These are phyloP conservation scores for Crotalus tigris DNA, from an alignment of 2,113 vertebrate genomes.

Conservation along the genomic window DNA sequence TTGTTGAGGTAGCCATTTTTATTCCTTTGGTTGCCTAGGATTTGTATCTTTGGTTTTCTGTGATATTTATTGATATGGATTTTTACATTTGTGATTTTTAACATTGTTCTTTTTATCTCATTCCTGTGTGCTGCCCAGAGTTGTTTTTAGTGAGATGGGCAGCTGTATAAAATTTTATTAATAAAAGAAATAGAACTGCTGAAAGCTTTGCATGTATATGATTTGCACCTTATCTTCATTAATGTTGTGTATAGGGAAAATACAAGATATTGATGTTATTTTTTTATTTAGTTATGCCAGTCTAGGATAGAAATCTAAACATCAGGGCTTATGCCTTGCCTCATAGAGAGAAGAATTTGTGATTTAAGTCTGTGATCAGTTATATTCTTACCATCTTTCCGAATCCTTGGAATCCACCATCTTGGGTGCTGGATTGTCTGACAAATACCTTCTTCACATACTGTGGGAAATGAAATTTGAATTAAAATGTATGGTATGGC, in stretches of 20 bases:
- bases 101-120: neutral
- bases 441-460: neutral
- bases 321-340: neutral
- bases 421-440: neutral
- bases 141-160: neutral
- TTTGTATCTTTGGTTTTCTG: neutral
- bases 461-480: slow-evolving; percentile 33
- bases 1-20: neutral
- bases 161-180: neutral
- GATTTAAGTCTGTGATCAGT: neutral
- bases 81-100: neutral
- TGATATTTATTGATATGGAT: neutral
- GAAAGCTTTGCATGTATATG: neutral
- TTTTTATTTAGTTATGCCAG: neutral
- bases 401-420: slow-evolving; percentile 56
- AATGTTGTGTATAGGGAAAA: neutral
- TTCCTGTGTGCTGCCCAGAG: neutral
- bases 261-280: neutral
- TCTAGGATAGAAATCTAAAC: neutral
- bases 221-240: neutral
- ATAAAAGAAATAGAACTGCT: neutral
- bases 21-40: neutral
- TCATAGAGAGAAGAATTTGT: neutral
- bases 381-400: slow-evolving; percentile 60
- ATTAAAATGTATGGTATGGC: slow-evolving; percentile 20